These are phyloP conservation scores for Nilaparvata lugens DNA, from an alignment of 1,140 invertebrate genomes.

Conservation along the genomic window DNA sequence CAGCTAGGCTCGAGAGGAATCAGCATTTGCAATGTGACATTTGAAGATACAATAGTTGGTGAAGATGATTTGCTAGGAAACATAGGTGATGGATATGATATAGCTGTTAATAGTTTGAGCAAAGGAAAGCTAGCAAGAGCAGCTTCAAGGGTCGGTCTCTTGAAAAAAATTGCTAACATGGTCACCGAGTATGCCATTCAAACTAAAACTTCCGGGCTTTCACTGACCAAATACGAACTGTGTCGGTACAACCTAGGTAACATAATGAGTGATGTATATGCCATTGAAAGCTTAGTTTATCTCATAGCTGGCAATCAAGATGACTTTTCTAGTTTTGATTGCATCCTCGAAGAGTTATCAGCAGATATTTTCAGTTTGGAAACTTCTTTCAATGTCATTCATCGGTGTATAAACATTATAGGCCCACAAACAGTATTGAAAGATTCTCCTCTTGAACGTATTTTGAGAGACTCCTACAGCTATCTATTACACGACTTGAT, in stretches of 20 bases:
- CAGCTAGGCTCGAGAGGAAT: constrained; percentile 1
- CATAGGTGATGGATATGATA: constrained; percentile 5
- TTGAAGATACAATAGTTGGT: constrained; percentile 4
- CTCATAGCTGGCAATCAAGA: constrained; percentile 20
- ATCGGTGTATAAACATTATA: constrained; percentile 56
- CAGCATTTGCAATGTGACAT: constrained; percentile 7
- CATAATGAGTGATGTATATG: constrained; percentile 18
- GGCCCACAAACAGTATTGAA: constrained; percentile 56
- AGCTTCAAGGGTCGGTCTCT: constrained; percentile 22
- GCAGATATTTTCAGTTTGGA: constrained; percentile 59
- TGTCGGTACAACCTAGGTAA: constrained; percentile 16
- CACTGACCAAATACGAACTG: constrained; percentile 41
- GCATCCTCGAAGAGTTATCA: constrained; percentile 67
- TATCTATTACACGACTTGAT: constrained; percentile 62
- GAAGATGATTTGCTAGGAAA: constrained; percentile 7
- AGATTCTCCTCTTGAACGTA: constrained; percentile 52
- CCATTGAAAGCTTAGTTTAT: constrained; percentile 26
- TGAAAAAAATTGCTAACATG: constrained; percentile 37
- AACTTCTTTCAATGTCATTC: constrained; percentile 45
- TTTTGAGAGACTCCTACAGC: constrained; percentile 61
- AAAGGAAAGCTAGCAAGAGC: constrained; percentile 4
- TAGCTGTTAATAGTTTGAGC: constrained; percentile 4
- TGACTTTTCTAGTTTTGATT: constrained; percentile 54
- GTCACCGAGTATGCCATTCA: constrained; percentile 50
- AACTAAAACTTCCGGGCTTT: constrained; percentile 54